Evolutionary conservation across 2,888 invertebrate genomes (phyloP), one percentile per base, ranked within the genome.

Genomic region (Resseliella maxima): DNA sequence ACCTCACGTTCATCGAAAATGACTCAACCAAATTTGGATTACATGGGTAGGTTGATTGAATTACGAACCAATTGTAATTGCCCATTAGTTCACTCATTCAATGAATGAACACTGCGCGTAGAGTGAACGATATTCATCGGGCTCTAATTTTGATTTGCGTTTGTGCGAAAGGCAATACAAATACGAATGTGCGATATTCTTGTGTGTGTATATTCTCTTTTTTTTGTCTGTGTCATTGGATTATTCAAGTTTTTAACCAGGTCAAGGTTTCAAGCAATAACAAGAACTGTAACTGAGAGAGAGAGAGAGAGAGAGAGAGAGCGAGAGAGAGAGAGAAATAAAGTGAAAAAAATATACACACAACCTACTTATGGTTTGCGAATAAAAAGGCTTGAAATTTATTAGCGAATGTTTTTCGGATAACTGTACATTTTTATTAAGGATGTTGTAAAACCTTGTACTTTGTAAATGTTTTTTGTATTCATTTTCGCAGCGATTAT

Each of bases 11-110:
- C 96, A 87, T 95, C 98, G 0, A 97, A 97, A 92, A 95, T 97
- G 93, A 95, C 96, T 8, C 99, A 99, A 91, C 98, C 99, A 0
- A 96, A 97, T 92, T 93, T 99, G 87, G 98, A 99, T 92, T 99
- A 95, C 90, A 94, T 94, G 89, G 96, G 97, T 97, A 92, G 93
- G 89, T 89, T 24, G 3, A 38, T 38, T 38, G 41, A 83, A 83
- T 38, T 24, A 8, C 83, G 1, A 38, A 8, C 36, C 38, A 81
- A 81, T 59, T 15, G 12, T 31, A 72, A 72, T 72, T 72, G 72
- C 31, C 72, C 31, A 72, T 72, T 31, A 72, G 2, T 10, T 72
- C 18, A 2, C 15, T 72, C n/a, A 0, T 2, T 21, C 72, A 35
- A 31, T n/a, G 18, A 31, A 72, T 24, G 59, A 59, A 12, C 6